These are phyloP conservation scores for Platerodrilus igneus DNA, from an alignment of 2,888 invertebrate species.

Conservation along the genomic window DNA sequence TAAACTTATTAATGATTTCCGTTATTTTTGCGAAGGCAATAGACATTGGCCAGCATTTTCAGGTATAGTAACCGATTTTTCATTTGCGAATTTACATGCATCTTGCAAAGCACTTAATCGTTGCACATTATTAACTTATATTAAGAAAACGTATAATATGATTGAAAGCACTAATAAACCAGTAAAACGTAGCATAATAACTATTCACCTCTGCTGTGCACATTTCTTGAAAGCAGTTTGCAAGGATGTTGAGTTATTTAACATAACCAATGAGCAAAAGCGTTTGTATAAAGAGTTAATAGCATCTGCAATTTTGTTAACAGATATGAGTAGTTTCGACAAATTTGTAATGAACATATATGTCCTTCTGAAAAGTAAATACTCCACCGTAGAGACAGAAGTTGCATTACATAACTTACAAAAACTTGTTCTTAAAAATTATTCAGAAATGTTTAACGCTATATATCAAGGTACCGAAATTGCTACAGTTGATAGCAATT, in stretches of 20 bases:
- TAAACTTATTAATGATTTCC: slow-evolving; percentile 1
- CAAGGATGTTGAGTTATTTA: slow-evolving; percentile 4
- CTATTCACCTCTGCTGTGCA: slow-evolving; percentile 9
- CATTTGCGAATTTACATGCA: not conserved
- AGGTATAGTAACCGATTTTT: not conserved
- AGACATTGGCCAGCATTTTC: slow-evolving; percentile 1
- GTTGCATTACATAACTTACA: too few species aligned
- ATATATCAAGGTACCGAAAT: too few species aligned
- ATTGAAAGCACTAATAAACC: too few species aligned
- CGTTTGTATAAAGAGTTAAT: not conserved
- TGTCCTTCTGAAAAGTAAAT: too few species aligned
- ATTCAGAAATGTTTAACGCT: too few species aligned
- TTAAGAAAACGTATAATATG: too few species aligned
- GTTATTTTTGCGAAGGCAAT: slow-evolving; percentile 3
- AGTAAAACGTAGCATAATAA: too few species aligned
- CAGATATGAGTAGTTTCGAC: too few species aligned
- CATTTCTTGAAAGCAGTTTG: slow-evolving; percentile 10
- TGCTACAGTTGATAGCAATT: too few species aligned
- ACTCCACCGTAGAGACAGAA: too few species aligned
- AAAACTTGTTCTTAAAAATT: too few species aligned
- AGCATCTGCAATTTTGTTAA: not conserved
- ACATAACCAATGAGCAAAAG: not conserved
- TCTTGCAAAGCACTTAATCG: not conserved
- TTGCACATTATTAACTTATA: not conserved
- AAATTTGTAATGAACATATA: too few species aligned